A percentile compares a stretch with the other conserved stretches of the same genome.
These are phyloP conservation scores for Prionace glauca DNA, from an alignment of 2,797 vertebrate species.

Conservation along the genomic window DNA sequence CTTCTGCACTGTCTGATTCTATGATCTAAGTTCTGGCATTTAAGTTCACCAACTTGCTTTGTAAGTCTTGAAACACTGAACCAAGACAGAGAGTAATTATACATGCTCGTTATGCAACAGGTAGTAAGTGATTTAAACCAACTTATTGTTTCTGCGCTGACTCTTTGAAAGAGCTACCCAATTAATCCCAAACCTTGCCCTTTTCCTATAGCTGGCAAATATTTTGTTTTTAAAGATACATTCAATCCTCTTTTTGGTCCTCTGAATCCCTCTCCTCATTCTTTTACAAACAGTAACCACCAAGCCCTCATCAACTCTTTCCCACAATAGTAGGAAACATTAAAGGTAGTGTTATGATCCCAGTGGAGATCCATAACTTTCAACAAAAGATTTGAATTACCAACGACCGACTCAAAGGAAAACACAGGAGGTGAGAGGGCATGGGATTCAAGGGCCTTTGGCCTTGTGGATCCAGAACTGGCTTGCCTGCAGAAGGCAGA, in stretches of 20 bases:
- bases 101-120: slow-evolving; percentile 5
- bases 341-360: background rate
- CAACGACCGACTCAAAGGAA: too few relatives aligned
- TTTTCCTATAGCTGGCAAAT: background rate
- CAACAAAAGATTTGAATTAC: too few relatives aligned
- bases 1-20: too few relatives aligned
- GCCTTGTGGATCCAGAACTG: too few relatives aligned
- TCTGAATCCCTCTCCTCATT: background rate
- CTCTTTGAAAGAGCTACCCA: background rate
- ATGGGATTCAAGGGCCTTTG: too few relatives aligned
- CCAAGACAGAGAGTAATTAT: slow-evolving; percentile 26
- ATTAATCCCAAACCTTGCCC: background rate
- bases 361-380: too few relatives aligned
- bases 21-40: background rate
- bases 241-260: too few relatives aligned
- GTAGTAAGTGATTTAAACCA: background rate
- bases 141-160: background rate
- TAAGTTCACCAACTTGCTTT: background rate
- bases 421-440: too few relatives aligned
- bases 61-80: background rate
- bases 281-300: background rate
- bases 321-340: background rate
- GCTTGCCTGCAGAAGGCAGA: too few relatives aligned
- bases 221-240: too few relatives aligned
- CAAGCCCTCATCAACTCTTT: background rate